A percentile compares a stretch with the other conserved stretches of the same genome.
These are phyloP conservation scores for Drosophila fungiperda DNA, from an alignment of 2,888 invertebrate genomes.

Conservation along the genomic window DNA sequence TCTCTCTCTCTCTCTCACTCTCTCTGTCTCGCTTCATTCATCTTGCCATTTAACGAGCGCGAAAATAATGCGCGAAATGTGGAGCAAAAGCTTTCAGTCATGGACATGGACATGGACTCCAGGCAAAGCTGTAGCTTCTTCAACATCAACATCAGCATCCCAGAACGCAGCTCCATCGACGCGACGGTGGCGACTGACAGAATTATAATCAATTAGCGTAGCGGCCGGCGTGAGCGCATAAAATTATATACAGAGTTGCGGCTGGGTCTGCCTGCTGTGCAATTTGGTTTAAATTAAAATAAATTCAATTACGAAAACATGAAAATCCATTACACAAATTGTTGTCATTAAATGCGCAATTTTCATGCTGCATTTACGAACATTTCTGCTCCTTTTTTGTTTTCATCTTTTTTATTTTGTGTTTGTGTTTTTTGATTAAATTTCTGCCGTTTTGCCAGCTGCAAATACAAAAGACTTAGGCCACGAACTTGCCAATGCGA, in stretches of 20 bases:
- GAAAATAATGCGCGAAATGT: conserved; percentile 77
- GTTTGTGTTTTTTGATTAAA: conserved; percentile 66
- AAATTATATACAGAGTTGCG: conserved; percentile 71
- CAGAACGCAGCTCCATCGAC: conserved; percentile 20
- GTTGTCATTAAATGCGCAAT: conserved; percentile 83
- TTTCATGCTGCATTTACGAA: conserved; percentile 72
- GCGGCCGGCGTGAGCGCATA: conserved; percentile 74
- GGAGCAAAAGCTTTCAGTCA: conserved; percentile 57
- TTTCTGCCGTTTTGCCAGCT: conserved; percentile 61
- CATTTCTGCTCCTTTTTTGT: conserved; percentile 8
- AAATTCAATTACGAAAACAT: conserved; percentile 86
- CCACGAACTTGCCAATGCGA: conserved; percentile 48
- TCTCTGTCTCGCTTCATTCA: neutral
- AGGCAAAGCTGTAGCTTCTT: conserved; percentile 6
- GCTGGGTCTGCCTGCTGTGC: conserved; percentile 43
- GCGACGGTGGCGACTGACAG: conserved; percentile 75
- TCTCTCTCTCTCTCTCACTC: neutral
- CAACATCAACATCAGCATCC: conserved; percentile 6
- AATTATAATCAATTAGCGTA: conserved; percentile 80
- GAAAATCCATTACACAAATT: conserved; percentile 84
- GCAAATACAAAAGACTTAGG: conserved; percentile 60
- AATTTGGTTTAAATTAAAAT: conserved; percentile 84
- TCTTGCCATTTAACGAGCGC: conserved; percentile 68
- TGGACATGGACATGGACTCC: conserved; percentile 21
- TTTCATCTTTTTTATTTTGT: conserved; percentile 7